These are phyloP conservation scores for Galeopsomyia nigrocyanea DNA, from an alignment of 2,888 invertebrate species.

Conservation along the genomic window DNA sequence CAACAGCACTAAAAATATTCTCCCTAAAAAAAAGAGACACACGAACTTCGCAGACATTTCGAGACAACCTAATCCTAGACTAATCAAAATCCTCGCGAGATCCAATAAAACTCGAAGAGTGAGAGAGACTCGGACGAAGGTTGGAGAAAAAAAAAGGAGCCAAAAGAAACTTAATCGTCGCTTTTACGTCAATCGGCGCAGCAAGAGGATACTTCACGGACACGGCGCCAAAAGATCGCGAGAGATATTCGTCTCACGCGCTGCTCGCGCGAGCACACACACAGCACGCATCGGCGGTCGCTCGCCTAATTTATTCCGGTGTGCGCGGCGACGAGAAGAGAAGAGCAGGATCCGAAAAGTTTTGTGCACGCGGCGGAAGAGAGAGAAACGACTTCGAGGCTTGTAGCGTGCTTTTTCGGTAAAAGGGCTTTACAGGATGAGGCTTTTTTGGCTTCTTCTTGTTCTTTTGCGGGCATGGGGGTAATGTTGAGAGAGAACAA, in stretches of 20 bases:
- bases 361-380: too few species aligned
- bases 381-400: too few species aligned
- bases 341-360: too few species aligned
- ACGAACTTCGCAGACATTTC: not conserved
- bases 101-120: constrained; percentile 34
- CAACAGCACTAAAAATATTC: too few species aligned
- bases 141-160: not conserved
- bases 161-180: constrained; percentile 39
- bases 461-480: too few species aligned
- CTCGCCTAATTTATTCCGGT: constrained; percentile 44
- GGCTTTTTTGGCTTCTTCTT: too few species aligned
- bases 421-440: too few species aligned
- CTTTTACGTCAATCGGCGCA: constrained; percentile 33
- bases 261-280: not conserved
- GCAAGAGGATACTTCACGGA: not conserved
- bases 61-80: constrained; percentile 20
- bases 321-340: not conserved
- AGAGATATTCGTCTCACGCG: constrained; percentile 43
- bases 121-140: not conserved
- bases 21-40: not conserved
- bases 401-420: too few species aligned
- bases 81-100: constrained; percentile 42
- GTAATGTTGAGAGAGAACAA: too few species aligned
- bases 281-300: constrained; percentile 11
- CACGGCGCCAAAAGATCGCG: constrained; percentile 49